These are phyloP conservation scores for Mormyrus proboscirostris DNA, from an alignment of 2,797 vertebrate genomes.

Conservation along the genomic window DNA sequence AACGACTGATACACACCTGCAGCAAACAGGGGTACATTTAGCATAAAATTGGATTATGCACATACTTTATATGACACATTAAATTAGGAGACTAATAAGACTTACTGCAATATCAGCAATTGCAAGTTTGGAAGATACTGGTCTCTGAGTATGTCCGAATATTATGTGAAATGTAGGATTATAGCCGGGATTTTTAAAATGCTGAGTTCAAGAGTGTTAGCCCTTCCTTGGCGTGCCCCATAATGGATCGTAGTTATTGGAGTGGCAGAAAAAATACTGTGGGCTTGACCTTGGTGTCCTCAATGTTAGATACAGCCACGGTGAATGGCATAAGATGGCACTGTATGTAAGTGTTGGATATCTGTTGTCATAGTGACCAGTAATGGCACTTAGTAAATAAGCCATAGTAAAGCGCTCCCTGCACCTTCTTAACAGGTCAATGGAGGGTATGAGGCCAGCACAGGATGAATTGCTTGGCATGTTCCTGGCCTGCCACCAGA, in stretches of 20 bases:
- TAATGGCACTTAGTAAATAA: background rate
- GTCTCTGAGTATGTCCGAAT: background rate
- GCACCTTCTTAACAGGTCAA: conserved; percentile 80
- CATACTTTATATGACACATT: background rate
- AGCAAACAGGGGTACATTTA: background rate
- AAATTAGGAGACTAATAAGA: background rate
- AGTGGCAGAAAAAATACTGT: background rate
- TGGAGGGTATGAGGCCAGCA: conserved; percentile 86
- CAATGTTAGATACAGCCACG: background rate
- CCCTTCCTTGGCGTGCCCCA: background rate
- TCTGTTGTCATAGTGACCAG: background rate
- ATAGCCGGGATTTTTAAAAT: background rate
- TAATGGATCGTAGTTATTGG: background rate
- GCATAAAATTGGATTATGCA: background rate
- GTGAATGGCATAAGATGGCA: background rate
- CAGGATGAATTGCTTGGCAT: conserved; percentile 69
- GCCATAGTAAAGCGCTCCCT: conserved; percentile 20
- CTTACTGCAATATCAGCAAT: background rate
- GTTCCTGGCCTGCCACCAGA: conserved; percentile 97
- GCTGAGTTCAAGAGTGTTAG: background rate
- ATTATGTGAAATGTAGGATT: background rate
- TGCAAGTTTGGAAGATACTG: background rate
- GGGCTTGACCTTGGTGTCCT: background rate
- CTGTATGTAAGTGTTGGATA: background rate
- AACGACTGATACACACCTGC: background rate